Evolutionary conservation across 2,888 invertebrate species (phyloP).

Genomic region (Melanargia galathea): DNA sequence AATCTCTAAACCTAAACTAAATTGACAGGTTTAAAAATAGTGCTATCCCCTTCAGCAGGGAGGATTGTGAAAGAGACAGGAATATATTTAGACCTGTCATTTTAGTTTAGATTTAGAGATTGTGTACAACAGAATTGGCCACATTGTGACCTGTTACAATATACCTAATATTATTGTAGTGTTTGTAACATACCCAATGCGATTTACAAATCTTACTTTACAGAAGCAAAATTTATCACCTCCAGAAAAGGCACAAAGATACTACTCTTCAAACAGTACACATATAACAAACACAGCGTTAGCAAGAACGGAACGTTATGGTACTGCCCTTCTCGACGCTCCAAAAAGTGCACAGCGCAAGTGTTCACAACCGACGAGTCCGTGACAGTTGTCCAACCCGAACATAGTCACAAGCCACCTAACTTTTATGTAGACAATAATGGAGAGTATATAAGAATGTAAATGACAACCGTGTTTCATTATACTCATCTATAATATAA

Average conservation of each 20-base stretch:
- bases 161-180: no score
- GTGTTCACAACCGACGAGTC: constrained; percentile 53
- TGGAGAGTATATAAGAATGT: constrained; percentile 55
- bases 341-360: constrained; percentile 63
- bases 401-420: constrained; percentile 65
- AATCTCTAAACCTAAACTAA: no score
- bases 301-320: constrained; percentile 56
- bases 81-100: no score
- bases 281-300: constrained; percentile 57
- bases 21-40: no score
- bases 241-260: constrained; percentile 60
- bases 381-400: constrained; percentile 51
- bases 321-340: constrained; percentile 66
- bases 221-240: constrained; percentile 63
- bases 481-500: no score
- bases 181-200: neutral
- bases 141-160: no score
- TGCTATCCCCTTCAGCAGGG: no score
- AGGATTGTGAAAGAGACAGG: no score
- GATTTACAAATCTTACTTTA: constrained; percentile 16
- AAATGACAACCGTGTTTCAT: no score
- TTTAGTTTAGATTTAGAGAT: no score
- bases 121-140: no score
- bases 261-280: constrained; percentile 61
- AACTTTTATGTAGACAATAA: constrained; percentile 59